These are phyloP conservation scores for Dryobotodes eremita DNA, from an alignment of 2,888 invertebrate genomes.

Conservation along the genomic window DNA sequence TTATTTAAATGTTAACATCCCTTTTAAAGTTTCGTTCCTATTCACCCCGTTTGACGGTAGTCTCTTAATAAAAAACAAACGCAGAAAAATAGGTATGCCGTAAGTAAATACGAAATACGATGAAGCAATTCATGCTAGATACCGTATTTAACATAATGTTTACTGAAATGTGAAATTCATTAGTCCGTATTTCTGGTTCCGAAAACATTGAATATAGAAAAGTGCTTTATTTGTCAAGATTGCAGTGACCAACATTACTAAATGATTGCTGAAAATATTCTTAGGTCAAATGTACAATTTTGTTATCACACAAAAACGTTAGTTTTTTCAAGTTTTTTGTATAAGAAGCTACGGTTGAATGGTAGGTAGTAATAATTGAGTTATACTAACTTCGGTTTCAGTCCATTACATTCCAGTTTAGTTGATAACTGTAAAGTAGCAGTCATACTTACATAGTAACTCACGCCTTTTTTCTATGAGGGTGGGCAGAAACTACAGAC, in stretches of 20 bases:
- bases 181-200: conserved; percentile 9
- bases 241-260: conserved; percentile 5
- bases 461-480: no score
- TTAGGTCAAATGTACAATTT: neutral
- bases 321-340: neutral
- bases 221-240: conserved; percentile 18
- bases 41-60: no score
- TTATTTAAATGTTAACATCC: no score
- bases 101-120: neutral
- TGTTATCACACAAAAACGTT: conserved; percentile 2
- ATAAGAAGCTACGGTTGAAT: conserved; percentile 6
- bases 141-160: conserved; percentile 6
- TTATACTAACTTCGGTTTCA: conserved; percentile 13
- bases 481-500: no score
- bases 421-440: conserved; percentile 3
- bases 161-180: conserved; percentile 35
- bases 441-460: no score
- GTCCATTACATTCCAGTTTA: neutral
- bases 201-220: conserved; percentile 2
- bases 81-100: neutral
- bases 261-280: conserved; percentile 18
- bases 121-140: neutral
- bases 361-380: conserved; percentile 15
- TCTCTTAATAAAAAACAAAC: neutral
- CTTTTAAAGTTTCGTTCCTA: no score